Percentiles rank a stretch among this genome's conserved stretches.
Conservation (phyloP, 2,888 invertebrate species). For the Bibio marci region DNA sequence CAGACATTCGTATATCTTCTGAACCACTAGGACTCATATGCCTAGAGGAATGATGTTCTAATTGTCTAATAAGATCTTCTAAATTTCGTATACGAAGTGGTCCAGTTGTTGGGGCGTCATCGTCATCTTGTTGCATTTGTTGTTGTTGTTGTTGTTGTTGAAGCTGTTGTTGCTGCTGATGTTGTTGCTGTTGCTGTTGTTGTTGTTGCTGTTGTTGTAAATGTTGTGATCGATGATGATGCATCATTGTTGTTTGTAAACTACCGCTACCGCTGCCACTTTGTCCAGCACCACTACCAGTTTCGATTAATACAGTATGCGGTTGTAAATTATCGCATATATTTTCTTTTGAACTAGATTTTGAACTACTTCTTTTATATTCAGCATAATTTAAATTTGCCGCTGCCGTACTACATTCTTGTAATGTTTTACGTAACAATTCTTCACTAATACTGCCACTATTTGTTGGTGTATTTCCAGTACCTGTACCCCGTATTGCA, state of each 20-base stretch:
- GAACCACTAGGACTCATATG: conserved; percentile 86
- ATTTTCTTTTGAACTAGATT: conserved; percentile 51
- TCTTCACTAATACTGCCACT: conserved; percentile 52
- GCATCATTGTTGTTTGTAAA: conserved; percentile 14
- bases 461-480: conserved; percentile 40
- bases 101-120: conserved; percentile 56
- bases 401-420: conserved; percentile 35
- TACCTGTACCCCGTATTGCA: conserved; percentile 45
- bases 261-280: too few species aligned
- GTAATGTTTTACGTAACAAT: conserved; percentile 46
- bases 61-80: conserved; percentile 76
- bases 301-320: conserved; percentile 34
- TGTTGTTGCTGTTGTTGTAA: conserved; percentile 12
- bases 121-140: conserved; percentile 51
- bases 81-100: conserved; percentile 78
- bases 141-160: conserved; percentile 14
- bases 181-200: conserved; percentile 48
- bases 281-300: conserved; percentile 11
- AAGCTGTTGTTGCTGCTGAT: conserved; percentile 45
- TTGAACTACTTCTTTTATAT: conserved; percentile 37
- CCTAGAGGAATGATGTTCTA: conserved; percentile 70
- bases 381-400: conserved; percentile 33
- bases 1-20: conserved; percentile 69
- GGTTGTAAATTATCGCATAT: conserved; percentile 51
- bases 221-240: conserved; percentile 21